A percentile compares a stretch with the other conserved stretches of the same genome.
Conservation (phyloP, 2,797 vertebrate species). For the Sparus aurata region DNA sequence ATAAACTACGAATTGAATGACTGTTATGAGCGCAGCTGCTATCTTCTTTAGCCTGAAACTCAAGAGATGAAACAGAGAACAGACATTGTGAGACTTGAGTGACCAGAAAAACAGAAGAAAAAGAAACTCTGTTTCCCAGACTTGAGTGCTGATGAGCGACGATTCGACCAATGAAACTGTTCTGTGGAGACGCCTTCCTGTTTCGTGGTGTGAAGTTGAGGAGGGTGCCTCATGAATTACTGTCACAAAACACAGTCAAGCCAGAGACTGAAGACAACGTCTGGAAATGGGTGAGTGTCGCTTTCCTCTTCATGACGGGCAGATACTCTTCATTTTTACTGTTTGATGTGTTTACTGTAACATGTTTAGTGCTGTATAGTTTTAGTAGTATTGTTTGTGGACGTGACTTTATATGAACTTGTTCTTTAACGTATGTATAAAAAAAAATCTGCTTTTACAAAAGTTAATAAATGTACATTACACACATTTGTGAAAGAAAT, state of each 20-base stretch:
- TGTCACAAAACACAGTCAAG: constrained; percentile 57
- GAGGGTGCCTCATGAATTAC: constrained; percentile 54
- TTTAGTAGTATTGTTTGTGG: not conserved
- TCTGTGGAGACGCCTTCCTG: constrained; percentile 76
- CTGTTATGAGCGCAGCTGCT: constrained; percentile 22
- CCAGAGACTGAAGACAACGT: constrained; percentile 57
- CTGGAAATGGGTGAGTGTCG: constrained; percentile 81
- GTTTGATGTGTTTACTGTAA: not conserved
- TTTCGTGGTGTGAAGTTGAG: constrained; percentile 74
- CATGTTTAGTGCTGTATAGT: not conserved
- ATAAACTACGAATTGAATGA: not conserved
- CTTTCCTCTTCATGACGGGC: constrained; percentile 7
- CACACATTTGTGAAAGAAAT: not conserved
- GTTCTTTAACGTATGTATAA: not conserved
- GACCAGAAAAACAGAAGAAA: not conserved
- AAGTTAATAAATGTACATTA: not conserved
- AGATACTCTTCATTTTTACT: not conserved
- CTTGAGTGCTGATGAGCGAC: constrained; percentile 60
- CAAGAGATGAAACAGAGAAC: constrained; percentile 42
- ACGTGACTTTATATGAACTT: constrained; percentile 1
- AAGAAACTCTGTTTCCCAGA: constrained; percentile 76
- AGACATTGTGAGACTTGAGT: constrained; percentile 23
- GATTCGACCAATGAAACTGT: constrained; percentile 78
- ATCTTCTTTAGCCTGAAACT: constrained; percentile 19
- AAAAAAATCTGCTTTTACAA: constrained; percentile 9